Conservation (phyloP, 1,140 invertebrate species). For the Mesaphorura yosii region DNA sequence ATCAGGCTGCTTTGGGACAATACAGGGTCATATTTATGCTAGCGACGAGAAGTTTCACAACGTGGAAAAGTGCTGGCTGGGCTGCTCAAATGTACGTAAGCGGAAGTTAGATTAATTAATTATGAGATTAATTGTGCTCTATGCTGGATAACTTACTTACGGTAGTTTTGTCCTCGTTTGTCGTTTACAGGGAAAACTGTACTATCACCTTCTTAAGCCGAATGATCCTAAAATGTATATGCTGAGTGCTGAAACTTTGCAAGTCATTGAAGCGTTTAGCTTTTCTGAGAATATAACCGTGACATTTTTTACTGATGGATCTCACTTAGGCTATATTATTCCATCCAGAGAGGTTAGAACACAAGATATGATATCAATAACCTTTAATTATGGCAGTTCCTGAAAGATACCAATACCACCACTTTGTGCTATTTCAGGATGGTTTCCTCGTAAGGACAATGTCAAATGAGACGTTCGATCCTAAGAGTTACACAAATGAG, state of each 20-base stretch:
- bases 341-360: conserved; percentile 59
- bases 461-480: conserved; percentile 43
- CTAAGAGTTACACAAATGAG: conserved; percentile 43
- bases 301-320: conserved; percentile 74
- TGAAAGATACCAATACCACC: conserved; percentile 33
- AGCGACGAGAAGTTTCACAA: conserved; percentile 68
- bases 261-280: conserved; percentile 44
- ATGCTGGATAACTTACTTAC: too few relatives aligned
- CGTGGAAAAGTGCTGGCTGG: conserved; percentile 60
- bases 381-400: not conserved
- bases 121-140: too few relatives aligned
- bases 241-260: conserved; percentile 40
- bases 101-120: too few relatives aligned
- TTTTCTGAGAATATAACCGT: conserved; percentile 49
- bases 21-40: conserved; percentile 72
- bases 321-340: conserved; percentile 64
- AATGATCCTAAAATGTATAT: conserved; percentile 36
- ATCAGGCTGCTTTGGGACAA: conserved; percentile 78
- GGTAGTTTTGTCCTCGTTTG: not conserved
- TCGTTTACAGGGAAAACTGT: conserved; percentile 43
- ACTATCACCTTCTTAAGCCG: conserved; percentile 38
- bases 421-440: conserved; percentile 47
- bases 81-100: conserved; percentile 62
- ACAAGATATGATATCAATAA: not conserved
- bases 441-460: conserved; percentile 67